These are phyloP conservation scores for Drosophila greeni DNA, from an alignment of 2,888 invertebrate genomes.

Conservation along the genomic window DNA sequence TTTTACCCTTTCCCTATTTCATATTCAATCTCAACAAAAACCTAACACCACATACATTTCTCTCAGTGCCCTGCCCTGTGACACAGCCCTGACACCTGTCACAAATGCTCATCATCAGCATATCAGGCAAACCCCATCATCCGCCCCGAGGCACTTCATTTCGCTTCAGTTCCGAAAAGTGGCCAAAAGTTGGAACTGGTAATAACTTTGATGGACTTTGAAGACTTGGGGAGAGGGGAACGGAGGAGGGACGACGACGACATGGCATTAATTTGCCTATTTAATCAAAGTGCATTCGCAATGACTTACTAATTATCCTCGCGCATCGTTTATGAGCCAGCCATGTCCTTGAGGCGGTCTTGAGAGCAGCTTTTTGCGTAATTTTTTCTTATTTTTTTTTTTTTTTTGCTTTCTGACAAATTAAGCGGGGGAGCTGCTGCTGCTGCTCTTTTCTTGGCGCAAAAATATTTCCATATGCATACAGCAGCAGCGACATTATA, in stretches of 20 bases:
- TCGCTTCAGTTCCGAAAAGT: not conserved
- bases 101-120: slow-evolving; percentile 49
- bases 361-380: too few species aligned
- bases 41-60: not conserved
- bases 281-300: slow-evolving; percentile 24
- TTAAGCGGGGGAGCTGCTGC: not conserved
- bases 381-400: too few species aligned
- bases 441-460: not conserved
- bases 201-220: not conserved
- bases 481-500: not conserved
- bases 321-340: slow-evolving; percentile 2
- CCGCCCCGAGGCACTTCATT: slow-evolving; percentile 9
- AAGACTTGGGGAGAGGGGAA: too few species aligned
- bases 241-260: too few species aligned
- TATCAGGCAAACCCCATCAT: not conserved
- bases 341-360: not conserved
- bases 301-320: slow-evolving; percentile 19
- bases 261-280: slow-evolving; percentile 13
- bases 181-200: not conserved
- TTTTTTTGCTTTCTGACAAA: not conserved
- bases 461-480: slow-evolving; percentile 13
- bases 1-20: not conserved
- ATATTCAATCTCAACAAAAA: not conserved
- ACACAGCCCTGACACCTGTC: slow-evolving; percentile 57
- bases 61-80: slow-evolving; percentile 11